Base-by-base conservation (phyloP, 2,888 invertebrate species). In the Tenthredo livida region DNA sequence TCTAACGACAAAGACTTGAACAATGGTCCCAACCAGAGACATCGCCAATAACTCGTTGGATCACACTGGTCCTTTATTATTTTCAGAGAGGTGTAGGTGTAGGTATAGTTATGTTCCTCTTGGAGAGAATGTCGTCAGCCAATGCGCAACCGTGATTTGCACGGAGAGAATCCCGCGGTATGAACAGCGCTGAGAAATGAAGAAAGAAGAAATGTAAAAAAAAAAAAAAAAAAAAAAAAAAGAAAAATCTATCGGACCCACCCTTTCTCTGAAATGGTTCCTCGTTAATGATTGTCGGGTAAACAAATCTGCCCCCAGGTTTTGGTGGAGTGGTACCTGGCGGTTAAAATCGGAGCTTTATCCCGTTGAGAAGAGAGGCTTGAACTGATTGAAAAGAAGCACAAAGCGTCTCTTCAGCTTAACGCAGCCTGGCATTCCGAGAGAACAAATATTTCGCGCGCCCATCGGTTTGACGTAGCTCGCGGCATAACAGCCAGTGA, bases 371-470 rank as follows among this genome's bases (percentile, higher is more conserved):
- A 21, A 37, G 58, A 25, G 78, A 37, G 78, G 50, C 78, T 78
- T 61, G 78, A 58, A 25, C 37, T 50, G 80, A 80, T 80, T 80
- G 80, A 80, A 80, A 80, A 17, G 80, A 80, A 40, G 80, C 61
- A 77, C 77, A 77, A 77, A 77, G 77, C 47, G 33, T 77, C 54
- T 29, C 72, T 43, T 21, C 40, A 43, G 72, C 72, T 73, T n/a
- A 73, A 73, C 40, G 40, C 58, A 40, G 58, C 61, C 12, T 17
- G 61, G 58, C 37, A 77, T 77, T 77, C 77, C 77, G 50, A 3
- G 40, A 50, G 80, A 80, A 80, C 80, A 80, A 80, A 80, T 80
- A 58, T 61, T 80, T 80, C 40, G 47, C 78, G 25, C 80, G 21
- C 43, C 12, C 72, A 43, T 80, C 25, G 80, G 61, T 40, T 80